Conservation (phyloP, 2,113 vertebrate species). For the Crotalus horridus region DNA sequence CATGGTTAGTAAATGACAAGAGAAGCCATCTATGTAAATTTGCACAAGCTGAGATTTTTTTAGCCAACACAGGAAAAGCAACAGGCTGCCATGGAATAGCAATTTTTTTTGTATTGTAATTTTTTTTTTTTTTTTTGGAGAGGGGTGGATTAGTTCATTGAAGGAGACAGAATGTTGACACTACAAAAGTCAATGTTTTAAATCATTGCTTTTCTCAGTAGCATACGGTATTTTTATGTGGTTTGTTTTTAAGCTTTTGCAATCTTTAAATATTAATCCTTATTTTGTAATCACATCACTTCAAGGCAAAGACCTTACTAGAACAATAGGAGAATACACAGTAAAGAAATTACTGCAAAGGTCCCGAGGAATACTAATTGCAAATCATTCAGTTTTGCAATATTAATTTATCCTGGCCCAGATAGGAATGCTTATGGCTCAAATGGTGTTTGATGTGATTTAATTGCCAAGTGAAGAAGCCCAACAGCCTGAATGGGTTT, state of each 20-base stretch:
- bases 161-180: conserved; percentile 5
- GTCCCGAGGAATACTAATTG: not conserved
- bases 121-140: not conserved
- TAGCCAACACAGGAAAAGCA: not conserved
- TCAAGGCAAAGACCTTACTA: conserved; percentile 31
- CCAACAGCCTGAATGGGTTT: not conserved
- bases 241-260: not conserved
- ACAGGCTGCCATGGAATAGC: not conserved
- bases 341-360: not conserved
- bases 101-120: not conserved
- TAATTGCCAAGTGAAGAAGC: not conserved
- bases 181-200: not conserved
- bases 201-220: not conserved
- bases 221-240: not conserved
- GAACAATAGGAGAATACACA: not conserved
- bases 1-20: not conserved
- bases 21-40: not conserved
- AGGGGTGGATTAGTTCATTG: not conserved
- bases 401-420: not conserved
- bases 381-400: not conserved
- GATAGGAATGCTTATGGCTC: conserved; percentile 18
- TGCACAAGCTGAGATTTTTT: not conserved
- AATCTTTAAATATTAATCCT: not conserved
- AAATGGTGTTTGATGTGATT: not conserved
- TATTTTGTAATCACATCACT: conserved; percentile 7